Percentiles rank a stretch among this genome's conserved stretches.
Evolutionary conservation across 2,113 vertebrate genomes (phyloP).

Genomic region (Phalacrocorax aristotelis): DNA sequence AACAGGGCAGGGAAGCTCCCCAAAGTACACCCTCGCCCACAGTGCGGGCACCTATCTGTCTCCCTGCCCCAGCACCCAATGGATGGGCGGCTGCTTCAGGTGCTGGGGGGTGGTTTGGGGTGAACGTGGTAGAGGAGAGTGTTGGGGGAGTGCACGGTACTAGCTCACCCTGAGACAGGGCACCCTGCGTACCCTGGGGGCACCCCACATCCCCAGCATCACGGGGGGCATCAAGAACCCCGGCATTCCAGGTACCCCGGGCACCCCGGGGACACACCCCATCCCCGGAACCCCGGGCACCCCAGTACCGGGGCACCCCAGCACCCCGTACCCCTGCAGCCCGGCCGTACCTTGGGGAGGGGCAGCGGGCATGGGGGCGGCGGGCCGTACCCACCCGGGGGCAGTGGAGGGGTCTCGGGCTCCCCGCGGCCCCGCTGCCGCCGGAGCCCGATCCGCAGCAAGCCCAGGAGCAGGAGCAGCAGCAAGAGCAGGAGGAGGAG

Average conservation of each 20-base stretch:
- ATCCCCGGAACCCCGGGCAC: no score
- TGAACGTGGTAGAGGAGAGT: not conserved
- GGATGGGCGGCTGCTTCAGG: not conserved
- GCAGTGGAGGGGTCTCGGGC: not conserved
- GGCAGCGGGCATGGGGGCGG: not conserved
- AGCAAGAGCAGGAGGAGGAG: not conserved
- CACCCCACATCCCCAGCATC: not conserved
- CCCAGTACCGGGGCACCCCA: not conserved
- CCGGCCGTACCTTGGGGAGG: conserved; percentile 11
- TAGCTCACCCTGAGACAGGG: not conserved
- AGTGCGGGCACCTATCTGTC: not conserved
- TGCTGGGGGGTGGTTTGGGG: not conserved
- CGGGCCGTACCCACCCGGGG: not conserved
- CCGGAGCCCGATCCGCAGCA: not conserved
- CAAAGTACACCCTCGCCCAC: not conserved
- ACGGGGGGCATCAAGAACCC: not conserved
- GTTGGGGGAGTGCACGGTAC: not conserved
- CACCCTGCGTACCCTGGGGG: no score
- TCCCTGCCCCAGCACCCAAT: not conserved
- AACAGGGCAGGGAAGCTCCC: not conserved
- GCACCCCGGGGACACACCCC: no score
- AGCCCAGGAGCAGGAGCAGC: not conserved
- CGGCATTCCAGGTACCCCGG: not conserved
- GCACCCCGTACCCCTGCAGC: not conserved
- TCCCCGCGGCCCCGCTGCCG: not conserved